phyloP scores from a whole-genome alignment of 2,888 invertebrate species.

The Nebria brevicollis region DNA sequence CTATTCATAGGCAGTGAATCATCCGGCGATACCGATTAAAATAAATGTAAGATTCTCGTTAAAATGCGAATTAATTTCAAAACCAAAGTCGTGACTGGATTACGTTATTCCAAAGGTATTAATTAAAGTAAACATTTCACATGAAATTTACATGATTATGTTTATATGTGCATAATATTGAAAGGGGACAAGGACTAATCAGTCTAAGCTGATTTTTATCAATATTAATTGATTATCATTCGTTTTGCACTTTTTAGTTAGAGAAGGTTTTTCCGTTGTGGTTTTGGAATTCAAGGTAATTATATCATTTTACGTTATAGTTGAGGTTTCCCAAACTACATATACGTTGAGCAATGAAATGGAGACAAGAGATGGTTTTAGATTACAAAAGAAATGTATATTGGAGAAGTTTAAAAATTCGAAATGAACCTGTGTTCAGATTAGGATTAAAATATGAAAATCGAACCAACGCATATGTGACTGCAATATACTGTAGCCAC shows the following conservation, averaged over 20 bases:
- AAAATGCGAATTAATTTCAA: slow-evolving; percentile 18
- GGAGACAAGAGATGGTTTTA: too few relatives aligned
- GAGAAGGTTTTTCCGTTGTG: background rate
- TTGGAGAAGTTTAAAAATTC: too few relatives aligned
- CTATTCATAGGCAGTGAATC: slow-evolving; percentile 38
- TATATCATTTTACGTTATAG: too few relatives aligned
- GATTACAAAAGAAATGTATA: too few relatives aligned
- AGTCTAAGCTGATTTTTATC: background rate
- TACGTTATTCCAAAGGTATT: slow-evolving; percentile 12
- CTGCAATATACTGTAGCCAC: background rate
- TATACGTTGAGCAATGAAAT: too few relatives aligned
- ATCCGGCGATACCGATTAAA: slow-evolving; percentile 15
- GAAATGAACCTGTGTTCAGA: too few relatives aligned
- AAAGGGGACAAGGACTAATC: slow-evolving; percentile 24
- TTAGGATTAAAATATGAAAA: too few relatives aligned
- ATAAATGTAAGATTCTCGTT: slow-evolving; percentile 12
- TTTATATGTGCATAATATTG: background rate
- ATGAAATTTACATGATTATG: slow-evolving; percentile 19
- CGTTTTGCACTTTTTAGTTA: background rate
- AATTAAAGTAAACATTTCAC: slow-evolving; percentile 17
- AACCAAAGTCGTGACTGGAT: slow-evolving; percentile 12
- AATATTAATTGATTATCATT: background rate
- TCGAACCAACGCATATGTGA: too few relatives aligned
- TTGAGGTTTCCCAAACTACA: too few relatives aligned
- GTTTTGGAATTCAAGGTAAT: background rate